phyloP scores from a whole-genome alignment of 2,888 invertebrate species.

The Augochlorella aurata region DNA sequence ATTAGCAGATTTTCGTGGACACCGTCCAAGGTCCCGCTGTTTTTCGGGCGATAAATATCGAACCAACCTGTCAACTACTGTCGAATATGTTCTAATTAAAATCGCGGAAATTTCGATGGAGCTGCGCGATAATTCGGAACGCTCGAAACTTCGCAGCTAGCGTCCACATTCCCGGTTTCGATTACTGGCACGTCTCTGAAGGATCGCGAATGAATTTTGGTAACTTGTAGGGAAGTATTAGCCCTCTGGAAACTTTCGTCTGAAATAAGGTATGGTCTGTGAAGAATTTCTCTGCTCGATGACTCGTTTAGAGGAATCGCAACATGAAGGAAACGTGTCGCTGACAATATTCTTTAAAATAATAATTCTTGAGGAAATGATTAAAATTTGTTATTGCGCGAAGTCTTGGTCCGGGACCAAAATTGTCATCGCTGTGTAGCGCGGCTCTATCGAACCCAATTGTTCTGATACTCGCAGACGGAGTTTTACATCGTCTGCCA shows the following conservation, averaged over 20 bases:
- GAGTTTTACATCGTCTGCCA: constrained; percentile 31
- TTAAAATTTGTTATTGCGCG: background rate
- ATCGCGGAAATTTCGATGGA: constrained; percentile 21
- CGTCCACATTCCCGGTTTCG: too few relatives aligned
- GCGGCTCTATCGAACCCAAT: background rate
- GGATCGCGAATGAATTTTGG: background rate
- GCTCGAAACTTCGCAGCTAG: background rate
- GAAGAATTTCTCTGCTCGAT: too few relatives aligned
- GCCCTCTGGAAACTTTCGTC: background rate
- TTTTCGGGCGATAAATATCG: constrained; percentile 19
- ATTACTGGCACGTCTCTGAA: background rate
- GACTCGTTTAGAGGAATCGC: background rate
- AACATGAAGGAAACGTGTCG: background rate
- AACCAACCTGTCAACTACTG: constrained; percentile 22
- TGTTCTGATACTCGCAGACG: background rate
- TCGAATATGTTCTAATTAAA: constrained; percentile 48
- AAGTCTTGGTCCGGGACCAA: background rate
- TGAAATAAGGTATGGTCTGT: background rate
- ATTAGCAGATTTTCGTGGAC: constrained; percentile 48
- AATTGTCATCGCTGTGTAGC: background rate
- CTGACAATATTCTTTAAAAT: background rate
- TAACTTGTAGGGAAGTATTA: background rate
- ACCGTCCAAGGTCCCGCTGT: constrained; percentile 45
- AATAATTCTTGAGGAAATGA: background rate
- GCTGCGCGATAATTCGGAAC: constrained; percentile 29